Evolutionary conservation across 1,140 invertebrate species (phyloP).

Genomic region (Diabrotica undecimpunctata): DNA sequence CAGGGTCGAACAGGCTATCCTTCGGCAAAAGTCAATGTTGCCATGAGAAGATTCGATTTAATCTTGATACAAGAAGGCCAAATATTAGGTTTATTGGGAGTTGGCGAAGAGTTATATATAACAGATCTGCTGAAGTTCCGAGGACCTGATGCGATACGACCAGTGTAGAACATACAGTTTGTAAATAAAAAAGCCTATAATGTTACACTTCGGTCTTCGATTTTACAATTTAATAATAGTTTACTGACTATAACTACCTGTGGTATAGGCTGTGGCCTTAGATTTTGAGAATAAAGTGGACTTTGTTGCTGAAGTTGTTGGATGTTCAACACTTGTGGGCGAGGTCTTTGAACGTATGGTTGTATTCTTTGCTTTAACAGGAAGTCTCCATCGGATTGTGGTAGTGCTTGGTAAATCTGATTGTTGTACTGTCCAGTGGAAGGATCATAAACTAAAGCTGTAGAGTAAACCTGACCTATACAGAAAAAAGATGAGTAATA

Average conservation of each 20-base stretch:
- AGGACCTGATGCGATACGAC: too few relatives aligned
- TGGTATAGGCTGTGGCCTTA: constrained; percentile 45
- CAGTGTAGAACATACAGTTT: not conserved
- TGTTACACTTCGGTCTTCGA: not conserved
- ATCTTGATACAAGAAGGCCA: too few relatives aligned
- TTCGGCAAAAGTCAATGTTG: too few relatives aligned
- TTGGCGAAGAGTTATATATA: too few relatives aligned
- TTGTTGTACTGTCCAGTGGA: constrained; percentile 76
- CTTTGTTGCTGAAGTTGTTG: constrained; percentile 45
- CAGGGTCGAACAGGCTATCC: too few relatives aligned
- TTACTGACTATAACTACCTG: constrained; percentile 13
- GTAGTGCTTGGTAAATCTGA: constrained; percentile 70
- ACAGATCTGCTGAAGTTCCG: too few relatives aligned
- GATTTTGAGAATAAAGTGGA: constrained; percentile 48
- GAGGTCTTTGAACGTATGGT: constrained; percentile 64
- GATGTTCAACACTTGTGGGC: constrained; percentile 48
- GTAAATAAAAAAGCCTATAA: not conserved
- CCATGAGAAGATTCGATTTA: too few relatives aligned
- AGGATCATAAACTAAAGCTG: constrained; percentile 73
- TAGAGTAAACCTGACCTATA: constrained; percentile 59
- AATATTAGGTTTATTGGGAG: too few relatives aligned
- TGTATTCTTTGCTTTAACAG: constrained; percentile 69
- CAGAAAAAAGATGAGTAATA: constrained; percentile 32
- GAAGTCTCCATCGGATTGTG: constrained; percentile 67
- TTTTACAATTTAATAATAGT: not conserved